A percentile compares a stretch with the other conserved stretches of the same genome.
Evolutionary conservation across 2,888 invertebrate genomes (phyloP).

Genomic region (Lymantria monacha): DNA sequence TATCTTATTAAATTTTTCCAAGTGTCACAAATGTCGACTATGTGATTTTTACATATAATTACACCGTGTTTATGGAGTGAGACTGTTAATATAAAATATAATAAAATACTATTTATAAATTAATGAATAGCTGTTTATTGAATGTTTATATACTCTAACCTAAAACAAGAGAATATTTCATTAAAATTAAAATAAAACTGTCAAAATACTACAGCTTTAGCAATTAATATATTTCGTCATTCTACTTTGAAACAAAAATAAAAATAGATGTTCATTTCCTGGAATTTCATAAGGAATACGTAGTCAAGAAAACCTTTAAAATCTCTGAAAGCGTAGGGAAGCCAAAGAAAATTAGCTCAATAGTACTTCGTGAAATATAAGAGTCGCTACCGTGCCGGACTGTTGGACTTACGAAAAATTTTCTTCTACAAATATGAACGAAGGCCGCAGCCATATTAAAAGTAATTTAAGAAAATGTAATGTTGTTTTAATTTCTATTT

Average conservation of each 20-base stretch:
- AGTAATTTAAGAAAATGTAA: conserved; percentile 2
- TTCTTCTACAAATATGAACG: conserved; percentile 14
- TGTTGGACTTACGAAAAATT: conserved; percentile 12
- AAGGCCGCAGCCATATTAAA: conserved; percentile 14
- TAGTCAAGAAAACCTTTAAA: conserved; percentile 16
- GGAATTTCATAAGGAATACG: conserved; percentile 14
- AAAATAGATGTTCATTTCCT: conserved; percentile 2
- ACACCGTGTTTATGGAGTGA: no score
- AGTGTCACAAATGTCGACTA: no score
- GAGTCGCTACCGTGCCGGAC: conserved; percentile 12
- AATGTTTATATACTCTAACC: no score
- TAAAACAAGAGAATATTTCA: no score
- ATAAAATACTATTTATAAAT: no score
- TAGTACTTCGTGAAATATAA: conserved; percentile 18
- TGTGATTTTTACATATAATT: no score
- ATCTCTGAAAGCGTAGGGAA: conserved; percentile 21
- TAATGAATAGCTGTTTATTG: no score
- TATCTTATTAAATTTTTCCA: no score
- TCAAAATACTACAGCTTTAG: neutral
- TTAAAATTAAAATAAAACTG: no score
- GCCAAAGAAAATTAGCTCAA: conserved; percentile 32
- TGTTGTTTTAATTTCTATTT: neutral
- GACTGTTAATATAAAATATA: no score
- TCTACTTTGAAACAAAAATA: neutral
- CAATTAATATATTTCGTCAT: neutral